A percentile compares a stretch with the other conserved stretches of the same genome.
Conservation (phyloP, 35 echinoderm and acorn worm species). For the Lytechinus variegatus region DNA sequence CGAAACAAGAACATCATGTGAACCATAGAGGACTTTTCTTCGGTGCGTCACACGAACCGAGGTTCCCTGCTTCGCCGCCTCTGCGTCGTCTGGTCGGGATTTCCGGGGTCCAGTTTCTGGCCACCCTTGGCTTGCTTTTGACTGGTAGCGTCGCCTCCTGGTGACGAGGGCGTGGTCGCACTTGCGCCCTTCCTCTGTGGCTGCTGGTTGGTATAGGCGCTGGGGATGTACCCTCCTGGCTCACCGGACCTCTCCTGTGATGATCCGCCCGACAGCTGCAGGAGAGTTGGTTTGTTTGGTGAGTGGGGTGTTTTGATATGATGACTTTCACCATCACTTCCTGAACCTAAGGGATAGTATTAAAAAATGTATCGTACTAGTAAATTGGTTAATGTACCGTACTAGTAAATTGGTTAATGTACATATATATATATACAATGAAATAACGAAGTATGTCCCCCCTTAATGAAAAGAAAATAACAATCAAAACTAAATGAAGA, state of each 20-base stretch:
- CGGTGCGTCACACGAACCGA: background rate
- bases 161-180: background rate
- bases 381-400: too few species aligned
- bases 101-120: background rate
- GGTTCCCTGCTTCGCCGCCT: conserved; percentile 30
- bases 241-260: background rate
- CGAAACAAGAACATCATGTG: background rate
- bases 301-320: background rate
- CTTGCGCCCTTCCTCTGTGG: conserved; percentile 45
- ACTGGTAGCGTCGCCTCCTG: background rate
- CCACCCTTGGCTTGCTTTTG: background rate
- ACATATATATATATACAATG: too few species aligned
- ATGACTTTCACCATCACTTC: conserved; percentile 29
- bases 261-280: background rate
- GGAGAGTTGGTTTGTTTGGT: conserved; percentile 49
- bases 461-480: too few species aligned
- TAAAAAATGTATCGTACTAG: background rate
- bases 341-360: background rate
- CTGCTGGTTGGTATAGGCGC: conserved; percentile 61
- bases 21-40: background rate
- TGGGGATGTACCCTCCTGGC: conserved; percentile 68
- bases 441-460: too few species aligned
- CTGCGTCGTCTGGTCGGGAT: background rate
- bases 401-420: too few species aligned
- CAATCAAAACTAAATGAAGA: too few species aligned